phyloP scores from a whole-genome alignment of 2,113 vertebrate species.

The Aegotheles bennettii region DNA sequence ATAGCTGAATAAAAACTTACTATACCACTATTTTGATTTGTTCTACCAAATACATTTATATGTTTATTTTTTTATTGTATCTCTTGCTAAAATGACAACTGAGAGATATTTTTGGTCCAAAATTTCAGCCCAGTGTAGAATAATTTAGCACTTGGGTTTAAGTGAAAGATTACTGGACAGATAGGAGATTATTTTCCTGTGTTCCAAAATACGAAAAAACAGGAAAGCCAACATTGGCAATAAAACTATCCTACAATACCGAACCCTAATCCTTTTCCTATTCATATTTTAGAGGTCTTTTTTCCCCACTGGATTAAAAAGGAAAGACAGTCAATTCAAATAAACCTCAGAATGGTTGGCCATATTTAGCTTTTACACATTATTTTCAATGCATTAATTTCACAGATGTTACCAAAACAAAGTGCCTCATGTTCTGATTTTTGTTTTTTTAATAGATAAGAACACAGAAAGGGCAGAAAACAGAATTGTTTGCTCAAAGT shows the following conservation, averaged over 20 bases:
- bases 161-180: background rate
- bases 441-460: background rate
- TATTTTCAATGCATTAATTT: background rate
- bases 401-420: fast-evolving
- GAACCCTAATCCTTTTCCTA: background rate
- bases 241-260: background rate
- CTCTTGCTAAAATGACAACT: background rate
- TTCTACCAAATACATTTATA: background rate
- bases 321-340: background rate
- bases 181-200: background rate
- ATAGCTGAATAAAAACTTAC: background rate
- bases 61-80: fast-evolving
- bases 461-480: background rate
- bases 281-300: background rate
- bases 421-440: background rate
- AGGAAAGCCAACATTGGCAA: background rate
- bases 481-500: background rate
- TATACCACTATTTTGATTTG: background rate
- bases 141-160: background rate
- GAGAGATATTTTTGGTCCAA: background rate
- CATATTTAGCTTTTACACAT: background rate
- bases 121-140: background rate
- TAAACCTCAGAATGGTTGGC: background rate
- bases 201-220: background rate
- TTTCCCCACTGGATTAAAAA: background rate